These are phyloP conservation scores for Larimichthys polyactis DNA, from an alignment of 2,113 vertebrate species.

Conservation along the genomic window DNA sequence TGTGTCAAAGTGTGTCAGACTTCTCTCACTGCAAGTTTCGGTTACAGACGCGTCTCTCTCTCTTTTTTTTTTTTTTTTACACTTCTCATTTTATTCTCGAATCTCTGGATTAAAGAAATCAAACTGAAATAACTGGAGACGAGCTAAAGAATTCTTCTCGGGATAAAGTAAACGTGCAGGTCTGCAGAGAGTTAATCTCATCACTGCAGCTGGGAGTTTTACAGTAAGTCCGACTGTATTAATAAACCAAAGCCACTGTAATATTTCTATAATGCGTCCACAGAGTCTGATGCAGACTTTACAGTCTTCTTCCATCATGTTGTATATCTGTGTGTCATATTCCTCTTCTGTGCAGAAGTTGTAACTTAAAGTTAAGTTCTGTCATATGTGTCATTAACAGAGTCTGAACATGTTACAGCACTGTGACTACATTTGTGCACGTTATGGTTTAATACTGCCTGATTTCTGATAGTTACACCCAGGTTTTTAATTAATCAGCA, in stretches of 20 bases:
- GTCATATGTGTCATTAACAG: not conserved
- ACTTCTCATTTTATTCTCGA: not conserved
- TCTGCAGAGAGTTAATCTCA: conserved; percentile 20
- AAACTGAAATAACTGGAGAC: not conserved
- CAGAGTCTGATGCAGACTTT: not conserved
- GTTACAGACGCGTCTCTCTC: conserved; percentile 7
- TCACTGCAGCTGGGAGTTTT: conserved; percentile 19
- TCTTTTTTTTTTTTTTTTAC: too few relatives aligned
- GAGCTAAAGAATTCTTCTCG: not conserved
- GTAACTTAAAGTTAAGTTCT: not conserved
- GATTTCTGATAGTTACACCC: too few relatives aligned
- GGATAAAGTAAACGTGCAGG: conserved; percentile 31
- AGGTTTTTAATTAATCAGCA: not conserved
- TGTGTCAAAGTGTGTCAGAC: not conserved
- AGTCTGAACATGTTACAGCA: not conserved
- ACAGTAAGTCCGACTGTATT: conserved; percentile 60
- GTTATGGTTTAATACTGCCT: not conserved
- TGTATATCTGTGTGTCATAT: not conserved
- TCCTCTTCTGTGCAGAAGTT: not conserved
- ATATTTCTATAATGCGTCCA: not conserved
- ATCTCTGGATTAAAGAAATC: conserved; percentile 16
- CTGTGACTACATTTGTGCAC: not conserved
- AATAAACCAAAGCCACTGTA: not conserved
- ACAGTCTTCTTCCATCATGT: too few relatives aligned
- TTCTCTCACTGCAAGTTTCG: not conserved